phyloP scores from a whole-genome alignment of 2,797 vertebrate genomes.

The Enteromius anoplus region DNA sequence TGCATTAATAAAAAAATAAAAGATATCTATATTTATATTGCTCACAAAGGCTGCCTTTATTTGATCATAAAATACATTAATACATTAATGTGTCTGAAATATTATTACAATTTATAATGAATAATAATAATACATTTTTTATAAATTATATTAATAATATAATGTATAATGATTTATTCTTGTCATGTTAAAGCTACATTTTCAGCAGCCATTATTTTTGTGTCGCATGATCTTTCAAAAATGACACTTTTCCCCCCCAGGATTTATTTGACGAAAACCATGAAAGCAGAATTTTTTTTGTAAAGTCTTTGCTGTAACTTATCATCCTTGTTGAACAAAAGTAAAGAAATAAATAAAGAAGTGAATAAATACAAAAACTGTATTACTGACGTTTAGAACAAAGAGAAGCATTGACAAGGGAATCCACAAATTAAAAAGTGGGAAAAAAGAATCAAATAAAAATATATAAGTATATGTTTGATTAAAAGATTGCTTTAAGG shows the following conservation, averaged over 20 bases:
- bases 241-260: not conserved
- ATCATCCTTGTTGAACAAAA: not conserved
- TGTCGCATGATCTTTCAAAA: not conserved
- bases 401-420: not conserved
- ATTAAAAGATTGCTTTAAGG: not conserved
- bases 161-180: not conserved
- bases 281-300: not conserved
- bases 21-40: not conserved
- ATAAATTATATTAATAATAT: not conserved
- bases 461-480: not conserved
- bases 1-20: no score
- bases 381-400: not conserved
- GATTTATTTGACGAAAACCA: not conserved
- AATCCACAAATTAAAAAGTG: not conserved
- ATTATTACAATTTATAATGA: not conserved
- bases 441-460: not conserved
- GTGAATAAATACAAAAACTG: not conserved
- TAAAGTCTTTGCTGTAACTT: not conserved
- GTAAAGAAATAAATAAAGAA: not conserved
- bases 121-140: not conserved
- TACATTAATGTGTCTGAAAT: not conserved
- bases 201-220: not conserved
- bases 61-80: not conserved
- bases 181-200: not conserved
- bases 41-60: not conserved